Evolutionary conservation across 2,797 vertebrate species (phyloP), one percentile per base, ranked within the genome.

Genomic region (Sebastes taczanowskii): DNA sequence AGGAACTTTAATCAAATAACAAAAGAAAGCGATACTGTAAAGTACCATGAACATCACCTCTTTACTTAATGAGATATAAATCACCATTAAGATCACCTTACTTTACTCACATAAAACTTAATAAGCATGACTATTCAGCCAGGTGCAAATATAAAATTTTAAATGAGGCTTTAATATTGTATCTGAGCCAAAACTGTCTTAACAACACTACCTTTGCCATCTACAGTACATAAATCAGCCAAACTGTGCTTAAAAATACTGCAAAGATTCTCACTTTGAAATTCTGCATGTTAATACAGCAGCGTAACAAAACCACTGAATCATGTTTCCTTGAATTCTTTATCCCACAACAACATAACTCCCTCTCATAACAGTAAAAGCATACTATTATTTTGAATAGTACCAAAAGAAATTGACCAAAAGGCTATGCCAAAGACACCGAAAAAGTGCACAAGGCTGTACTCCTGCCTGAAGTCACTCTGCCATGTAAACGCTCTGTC

Each of bases 401-500:
- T n/a, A 27, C 23, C 23, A 59, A 42, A 69, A 16, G 62, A 67
- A 34, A 25, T 16, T 18, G 22, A 74, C 34, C 35, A 30, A 75
- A 79, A 23, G 7, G 2, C 58, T 18, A 38, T 14, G 74, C 74
- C 71, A 86, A 82, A 71, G 46, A 84, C 78, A 88, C 65, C 53
- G 42, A 88, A 64, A 82, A 82, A 85, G 60, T 16, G 20, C 52
- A 25, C 23, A 74, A 55, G 18, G 32, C 38, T 58, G 35, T 27
- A 20, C 27, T 78, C 30, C 68, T 18, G 85, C 81, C 84, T 74
- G 69, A 64, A 82, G 85, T 86, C 63, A 56, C 53, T 69, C 58
- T 42, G 58, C 73, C 73, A 79, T 78, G 85, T 72, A 74, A 89
- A 86, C 53, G 22, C 65, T 67, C 62, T 27, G 80, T 75, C 74